phyloP scores from a whole-genome alignment of 2,888 invertebrate genomes.

The Calliscelio sp. region DNA sequence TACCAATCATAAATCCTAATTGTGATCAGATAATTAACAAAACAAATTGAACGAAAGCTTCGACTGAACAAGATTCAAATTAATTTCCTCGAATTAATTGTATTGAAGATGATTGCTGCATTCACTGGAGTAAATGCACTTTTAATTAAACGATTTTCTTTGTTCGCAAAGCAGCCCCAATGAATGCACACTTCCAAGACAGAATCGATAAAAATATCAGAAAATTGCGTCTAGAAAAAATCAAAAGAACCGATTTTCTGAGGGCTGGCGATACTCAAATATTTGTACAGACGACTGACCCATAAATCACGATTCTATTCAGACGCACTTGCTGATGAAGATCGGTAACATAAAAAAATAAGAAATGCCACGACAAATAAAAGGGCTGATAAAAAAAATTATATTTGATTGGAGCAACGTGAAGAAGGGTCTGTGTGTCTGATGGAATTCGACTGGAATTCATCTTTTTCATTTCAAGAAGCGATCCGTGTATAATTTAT shows the following conservation, averaged over 20 bases:
- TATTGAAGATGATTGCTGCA: too few relatives aligned
- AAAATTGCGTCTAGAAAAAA: too few relatives aligned
- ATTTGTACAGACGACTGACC: conserved; percentile 49
- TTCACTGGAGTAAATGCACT: too few relatives aligned
- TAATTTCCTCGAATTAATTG: too few relatives aligned
- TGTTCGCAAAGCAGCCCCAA: too few relatives aligned
- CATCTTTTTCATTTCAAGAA: conserved; percentile 31
- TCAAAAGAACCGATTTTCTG: conserved; percentile 30
- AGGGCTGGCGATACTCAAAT: conserved; percentile 21
- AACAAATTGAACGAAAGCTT: too few relatives aligned
- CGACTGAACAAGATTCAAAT: too few relatives aligned
- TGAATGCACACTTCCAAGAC: too few relatives aligned
- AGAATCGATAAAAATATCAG: too few relatives aligned
- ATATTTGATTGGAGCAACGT: not conserved
- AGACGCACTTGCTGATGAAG: not conserved
- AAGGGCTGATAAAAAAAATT: not conserved
- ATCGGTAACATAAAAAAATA: too few relatives aligned
- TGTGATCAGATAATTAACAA: conserved; percentile 37
- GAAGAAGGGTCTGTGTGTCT: not conserved
- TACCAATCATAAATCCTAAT: conserved; percentile 21
- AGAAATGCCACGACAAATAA: not conserved
- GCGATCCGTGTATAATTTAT: conserved; percentile 53
- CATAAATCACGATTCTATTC: conserved; percentile 48
- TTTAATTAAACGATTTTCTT: too few relatives aligned
- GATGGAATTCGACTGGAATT: conserved; percentile 2